phyloP scores from a whole-genome alignment of 2,888 invertebrate genomes.

The Cheilosia urbana region DNA sequence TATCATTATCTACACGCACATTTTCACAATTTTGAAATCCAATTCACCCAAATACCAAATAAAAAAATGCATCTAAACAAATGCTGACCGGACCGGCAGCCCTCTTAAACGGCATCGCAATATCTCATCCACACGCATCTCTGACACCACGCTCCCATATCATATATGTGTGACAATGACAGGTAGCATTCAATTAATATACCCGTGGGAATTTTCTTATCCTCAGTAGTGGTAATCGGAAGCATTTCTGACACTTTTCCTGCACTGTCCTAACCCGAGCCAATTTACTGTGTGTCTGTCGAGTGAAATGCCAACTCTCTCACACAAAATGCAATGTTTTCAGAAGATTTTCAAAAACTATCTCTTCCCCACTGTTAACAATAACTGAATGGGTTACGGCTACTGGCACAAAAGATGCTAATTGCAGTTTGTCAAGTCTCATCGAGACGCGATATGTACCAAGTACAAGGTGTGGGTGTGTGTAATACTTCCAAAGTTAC shows the following conservation, averaged over 20 bases:
- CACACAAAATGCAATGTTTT: conserved; percentile 26
- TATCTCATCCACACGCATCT: background rate
- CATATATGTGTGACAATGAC: background rate
- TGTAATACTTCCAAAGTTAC: conserved; percentile 34
- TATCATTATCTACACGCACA: too few species aligned
- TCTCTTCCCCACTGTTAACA: conserved; percentile 29
- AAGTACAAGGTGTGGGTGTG: conserved; percentile 26
- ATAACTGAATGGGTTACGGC: conserved; percentile 29
- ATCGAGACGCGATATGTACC: conserved; percentile 55
- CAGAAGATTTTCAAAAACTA: background rate
- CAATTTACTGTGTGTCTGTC: background rate
- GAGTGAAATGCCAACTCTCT: background rate
- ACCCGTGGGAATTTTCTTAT: conserved; percentile 21
- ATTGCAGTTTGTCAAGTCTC: conserved; percentile 73
- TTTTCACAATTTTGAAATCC: too few species aligned
- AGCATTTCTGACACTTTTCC: conserved; percentile 18
- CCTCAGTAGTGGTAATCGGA: background rate
- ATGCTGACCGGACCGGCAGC: background rate
- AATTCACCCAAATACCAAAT: too few species aligned
- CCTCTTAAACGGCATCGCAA: background rate
- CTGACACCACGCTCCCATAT: background rate
- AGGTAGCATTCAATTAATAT: conserved; percentile 7
- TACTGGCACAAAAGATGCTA: conserved; percentile 69
- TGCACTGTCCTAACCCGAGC: conserved; percentile 4
- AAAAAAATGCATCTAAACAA: too few species aligned